phyloP scores from a whole-genome alignment of 1,140 invertebrate species.

The Calephelis virginiensis region DNA sequence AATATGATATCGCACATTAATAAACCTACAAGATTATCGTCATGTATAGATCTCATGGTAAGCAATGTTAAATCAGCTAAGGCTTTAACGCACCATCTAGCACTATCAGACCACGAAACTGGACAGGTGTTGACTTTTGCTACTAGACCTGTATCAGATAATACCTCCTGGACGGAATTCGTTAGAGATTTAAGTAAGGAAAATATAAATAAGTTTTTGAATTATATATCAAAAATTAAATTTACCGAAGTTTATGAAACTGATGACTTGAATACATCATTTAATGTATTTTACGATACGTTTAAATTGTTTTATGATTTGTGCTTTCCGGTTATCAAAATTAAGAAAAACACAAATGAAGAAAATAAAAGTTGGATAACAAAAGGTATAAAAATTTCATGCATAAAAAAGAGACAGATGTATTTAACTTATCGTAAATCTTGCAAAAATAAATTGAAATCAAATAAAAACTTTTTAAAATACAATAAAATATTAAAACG shows the following conservation, averaged over 20 bases:
- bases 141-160: too few species aligned
- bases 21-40: constrained; percentile 17
- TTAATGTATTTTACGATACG: too few species aligned
- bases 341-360: background rate
- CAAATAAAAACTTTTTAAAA: too few species aligned
- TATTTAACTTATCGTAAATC: too few species aligned
- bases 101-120: constrained; percentile 20
- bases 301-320: too few species aligned
- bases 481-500: too few species aligned
- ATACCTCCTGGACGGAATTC: background rate
- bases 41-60: constrained; percentile 27
- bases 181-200: constrained; percentile 5
- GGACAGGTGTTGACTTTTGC: background rate
- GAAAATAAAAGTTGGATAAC: constrained; percentile 1
- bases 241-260: too few species aligned
- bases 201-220: background rate
- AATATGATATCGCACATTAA: constrained; percentile 21
- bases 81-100: background rate
- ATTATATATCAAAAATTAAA: too few species aligned
- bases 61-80: constrained; percentile 25
- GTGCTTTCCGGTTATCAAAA: background rate
- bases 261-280: too few species aligned
- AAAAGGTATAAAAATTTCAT: background rate
- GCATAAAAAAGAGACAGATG: too few species aligned
- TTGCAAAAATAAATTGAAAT: too few species aligned